Evolutionary conservation across 2,888 invertebrate species (phyloP).

Genomic region (Hypomecis punctinalis): DNA sequence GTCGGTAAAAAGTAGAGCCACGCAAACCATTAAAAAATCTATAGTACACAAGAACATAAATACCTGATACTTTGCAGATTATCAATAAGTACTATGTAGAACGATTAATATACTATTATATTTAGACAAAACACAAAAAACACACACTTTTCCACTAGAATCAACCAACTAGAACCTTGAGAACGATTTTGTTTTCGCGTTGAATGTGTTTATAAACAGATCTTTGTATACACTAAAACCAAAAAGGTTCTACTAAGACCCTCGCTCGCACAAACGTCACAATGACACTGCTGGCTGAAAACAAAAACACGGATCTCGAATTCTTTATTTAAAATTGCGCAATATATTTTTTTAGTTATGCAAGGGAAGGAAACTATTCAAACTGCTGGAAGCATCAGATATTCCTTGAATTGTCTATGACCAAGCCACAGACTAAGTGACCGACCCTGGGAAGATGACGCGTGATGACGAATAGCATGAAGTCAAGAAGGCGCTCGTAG

Average conservation of each 20-base stretch:
- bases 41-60: neutral
- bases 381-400: neutral
- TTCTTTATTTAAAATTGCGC: slow-evolving; percentile 35
- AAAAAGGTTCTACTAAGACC: neutral
- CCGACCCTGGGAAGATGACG: slow-evolving; percentile 5
- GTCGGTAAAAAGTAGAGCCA: too few relatives aligned
- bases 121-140: too few relatives aligned
- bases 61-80: neutral
- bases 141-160: neutral
- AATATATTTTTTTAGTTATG: slow-evolving; percentile 44
- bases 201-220: slow-evolving; percentile 13
- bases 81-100: too few relatives aligned
- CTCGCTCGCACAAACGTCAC: slow-evolving; percentile 20
- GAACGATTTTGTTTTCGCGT: neutral
- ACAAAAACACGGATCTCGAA: neutral
- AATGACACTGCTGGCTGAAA: slow-evolving; percentile 14
- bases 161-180: neutral
- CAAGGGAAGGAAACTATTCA: slow-evolving; percentile 29
- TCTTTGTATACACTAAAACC: slow-evolving; percentile 2
- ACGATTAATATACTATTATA: too few relatives aligned
- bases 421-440: slow-evolving; percentile 8
- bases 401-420: slow-evolving; percentile 36
- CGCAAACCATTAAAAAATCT: neutral
- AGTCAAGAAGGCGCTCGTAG: neutral
- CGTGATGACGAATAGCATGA: slow-evolving; percentile 1